phyloP scores from a whole-genome alignment of 2,797 vertebrate species.

The Chlorospingus flavigularis region DNA sequence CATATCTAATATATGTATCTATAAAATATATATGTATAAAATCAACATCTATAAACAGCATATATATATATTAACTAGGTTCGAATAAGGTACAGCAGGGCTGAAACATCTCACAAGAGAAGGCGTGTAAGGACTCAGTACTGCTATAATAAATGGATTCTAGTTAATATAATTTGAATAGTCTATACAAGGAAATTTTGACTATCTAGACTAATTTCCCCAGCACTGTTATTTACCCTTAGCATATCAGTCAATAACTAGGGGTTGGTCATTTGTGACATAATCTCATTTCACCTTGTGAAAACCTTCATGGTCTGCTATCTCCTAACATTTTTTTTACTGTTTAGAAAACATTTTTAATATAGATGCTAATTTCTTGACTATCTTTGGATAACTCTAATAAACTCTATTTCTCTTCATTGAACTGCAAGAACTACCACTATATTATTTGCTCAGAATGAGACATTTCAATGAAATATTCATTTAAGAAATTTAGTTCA shows the following conservation, averaged over 20 bases:
- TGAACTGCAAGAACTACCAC: background rate
- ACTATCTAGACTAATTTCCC: background rate
- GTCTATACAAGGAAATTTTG: background rate
- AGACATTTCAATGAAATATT: background rate
- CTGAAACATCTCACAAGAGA: background rate
- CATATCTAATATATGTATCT: background rate
- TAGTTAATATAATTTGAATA: background rate
- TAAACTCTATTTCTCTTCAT: background rate
- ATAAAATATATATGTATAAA: background rate
- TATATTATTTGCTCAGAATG: background rate
- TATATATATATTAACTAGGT: background rate
- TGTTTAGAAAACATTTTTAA: background rate
- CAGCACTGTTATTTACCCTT: background rate
- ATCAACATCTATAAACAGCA: background rate
- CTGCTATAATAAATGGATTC: background rate
- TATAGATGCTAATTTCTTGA: background rate
- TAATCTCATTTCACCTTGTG: background rate
- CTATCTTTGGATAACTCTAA: background rate
- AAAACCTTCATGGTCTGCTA: background rate
- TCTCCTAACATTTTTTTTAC: background rate
- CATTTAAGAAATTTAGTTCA: background rate
- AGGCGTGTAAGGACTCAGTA: background rate
- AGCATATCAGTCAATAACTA: background rate
- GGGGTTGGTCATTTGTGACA: background rate
- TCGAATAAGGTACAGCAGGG: background rate